Evolutionary conservation across 2,113 vertebrate genomes (phyloP).

Genomic region (Thunnus maccoyii): DNA sequence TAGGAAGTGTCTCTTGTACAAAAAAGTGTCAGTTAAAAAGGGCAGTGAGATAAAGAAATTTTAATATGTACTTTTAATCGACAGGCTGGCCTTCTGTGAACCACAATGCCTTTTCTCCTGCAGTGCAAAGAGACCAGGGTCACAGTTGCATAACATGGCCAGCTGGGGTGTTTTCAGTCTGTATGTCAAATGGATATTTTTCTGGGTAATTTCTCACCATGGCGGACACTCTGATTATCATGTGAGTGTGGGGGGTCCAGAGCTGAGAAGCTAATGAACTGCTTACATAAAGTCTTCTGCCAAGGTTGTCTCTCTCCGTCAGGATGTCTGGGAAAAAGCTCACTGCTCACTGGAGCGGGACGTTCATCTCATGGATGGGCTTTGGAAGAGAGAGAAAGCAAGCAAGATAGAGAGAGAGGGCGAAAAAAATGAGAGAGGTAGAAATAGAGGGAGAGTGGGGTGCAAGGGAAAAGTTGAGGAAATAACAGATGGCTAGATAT

Average conservation of each 20-base stretch:
- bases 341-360: slow-evolving; percentile 55
- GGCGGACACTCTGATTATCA: slow-evolving; percentile 40
- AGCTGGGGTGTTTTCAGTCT: slow-evolving; percentile 41
- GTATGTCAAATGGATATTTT: slow-evolving; percentile 62
- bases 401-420: slow-evolving; percentile 1
- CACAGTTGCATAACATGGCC: slow-evolving; percentile 48
- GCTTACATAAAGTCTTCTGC: slow-evolving; percentile 66
- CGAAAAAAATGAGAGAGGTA: slow-evolving; percentile 29
- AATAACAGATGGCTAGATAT: slow-evolving; percentile 56
- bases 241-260: slow-evolving; percentile 35
- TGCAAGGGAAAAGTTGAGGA: slow-evolving; percentile 27
- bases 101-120: slow-evolving; percentile 9
- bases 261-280: slow-evolving; percentile 60
- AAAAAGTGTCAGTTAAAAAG: slow-evolving; percentile 9
- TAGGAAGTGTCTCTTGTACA: slow-evolving; percentile 14
- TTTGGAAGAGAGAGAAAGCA: slow-evolving; percentile 16
- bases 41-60: slow-evolving; percentile 19
- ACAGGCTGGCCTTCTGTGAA: slow-evolving; percentile 14
- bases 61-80: slow-evolving; percentile 38
- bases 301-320: slow-evolving; percentile 52
- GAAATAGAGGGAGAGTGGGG: slow-evolving; percentile 10
- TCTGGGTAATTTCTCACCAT: slow-evolving; percentile 63
- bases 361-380: slow-evolving; percentile 27
- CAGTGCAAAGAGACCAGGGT: slow-evolving; percentile 25
- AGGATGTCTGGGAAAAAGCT: slow-evolving; percentile 47